Percentiles rank a stretch among this genome's conserved stretches.
These are phyloP conservation scores for Abrostola triplasia DNA, from an alignment of 2,888 invertebrate species.

Conservation along the genomic window DNA sequence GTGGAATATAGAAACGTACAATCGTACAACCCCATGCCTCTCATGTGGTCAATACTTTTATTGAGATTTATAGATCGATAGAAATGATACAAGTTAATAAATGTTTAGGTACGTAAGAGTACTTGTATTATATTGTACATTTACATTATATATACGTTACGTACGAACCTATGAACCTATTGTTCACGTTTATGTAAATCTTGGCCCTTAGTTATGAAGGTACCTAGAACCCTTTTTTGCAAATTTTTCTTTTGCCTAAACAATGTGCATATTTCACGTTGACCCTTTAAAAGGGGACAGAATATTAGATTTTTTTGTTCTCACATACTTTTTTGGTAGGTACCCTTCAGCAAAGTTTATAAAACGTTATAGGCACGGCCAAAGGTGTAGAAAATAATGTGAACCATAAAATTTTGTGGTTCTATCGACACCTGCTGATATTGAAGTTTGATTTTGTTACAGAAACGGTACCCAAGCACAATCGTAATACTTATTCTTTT, in stretches of 20 bases:
- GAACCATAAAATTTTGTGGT: slow-evolving; percentile 43
- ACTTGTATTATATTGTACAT: no score
- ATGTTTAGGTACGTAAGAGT: no score
- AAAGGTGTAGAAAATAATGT: slow-evolving; percentile 36
- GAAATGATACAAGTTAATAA: no score
- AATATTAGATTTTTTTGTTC: slow-evolving; percentile 66
- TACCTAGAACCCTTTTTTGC: slow-evolving; percentile 26
- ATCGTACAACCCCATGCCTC: no score
- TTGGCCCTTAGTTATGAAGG: slow-evolving; percentile 6
- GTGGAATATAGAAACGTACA: no score
- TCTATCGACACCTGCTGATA: slow-evolving; percentile 31
- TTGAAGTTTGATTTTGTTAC: slow-evolving; percentile 41
- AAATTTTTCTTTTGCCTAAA: slow-evolving; percentile 58
- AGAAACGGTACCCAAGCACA: neutral
- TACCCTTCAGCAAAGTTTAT: slow-evolving; percentile 32
- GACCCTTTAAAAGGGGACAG: slow-evolving; percentile 68
- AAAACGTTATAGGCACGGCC: slow-evolving; percentile 30
- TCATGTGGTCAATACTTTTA: no score
- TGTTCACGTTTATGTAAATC: slow-evolving; percentile 13
- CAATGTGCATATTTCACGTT: slow-evolving; percentile 72
- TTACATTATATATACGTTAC: no score
- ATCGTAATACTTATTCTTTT: neutral
- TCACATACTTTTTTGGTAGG: slow-evolving; percentile 44
- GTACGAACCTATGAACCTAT: neutral
- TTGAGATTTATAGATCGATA: no score